Base-by-base conservation (phyloP, 2,888 invertebrate genomes). In the Siphonodentalium dalli region DNA sequence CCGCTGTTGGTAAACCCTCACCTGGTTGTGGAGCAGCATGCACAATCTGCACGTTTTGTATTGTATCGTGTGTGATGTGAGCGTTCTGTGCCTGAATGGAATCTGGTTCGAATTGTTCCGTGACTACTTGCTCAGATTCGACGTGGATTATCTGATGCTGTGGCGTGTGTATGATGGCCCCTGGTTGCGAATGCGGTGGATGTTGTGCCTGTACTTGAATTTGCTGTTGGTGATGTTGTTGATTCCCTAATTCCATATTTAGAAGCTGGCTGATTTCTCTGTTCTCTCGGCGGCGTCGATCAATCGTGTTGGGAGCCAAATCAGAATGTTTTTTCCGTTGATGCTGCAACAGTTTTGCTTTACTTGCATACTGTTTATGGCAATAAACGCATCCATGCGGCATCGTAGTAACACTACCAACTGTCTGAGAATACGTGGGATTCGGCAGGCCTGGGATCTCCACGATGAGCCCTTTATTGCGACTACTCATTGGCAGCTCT, bases 301-400 rank as follows among this genome's bases (percentile, higher is more conserved):
- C 64, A 5, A 50, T 57, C 15, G 56, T 40, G 8, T 38, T 47
- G 6, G 61, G 57, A 8, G 58, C 41, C 11, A 61, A 52, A 6
- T 65, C 74, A 13, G 75, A 63, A 63, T 85, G 85, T 43, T 83
- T 81, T 65, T 83, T 83, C 5, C 85, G 72, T 65, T 83, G 83
- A 68, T 85, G 85, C 63, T 85, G 84, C 53, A 84, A 71, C n/a
- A 85, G 75, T 69, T 85, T 85, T 23, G 87, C 86, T 68, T 90
- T 88, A 68, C 91, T 89, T 23, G 90, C 90, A 80, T 93, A 93
- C 82, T 93, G 92, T 64, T 91, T 90, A 78, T 91, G 90, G 77
- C 93, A 94, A 85, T 88, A 90, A 51, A 86, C 86, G 75, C 91
- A 91, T 38, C 86, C 85, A 70, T 90, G 89, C 0, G 89, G 89